Base-by-base conservation (phyloP, 30 jellyfish, hydroid and myxozoan species). In the Mastigias papua region DNA sequence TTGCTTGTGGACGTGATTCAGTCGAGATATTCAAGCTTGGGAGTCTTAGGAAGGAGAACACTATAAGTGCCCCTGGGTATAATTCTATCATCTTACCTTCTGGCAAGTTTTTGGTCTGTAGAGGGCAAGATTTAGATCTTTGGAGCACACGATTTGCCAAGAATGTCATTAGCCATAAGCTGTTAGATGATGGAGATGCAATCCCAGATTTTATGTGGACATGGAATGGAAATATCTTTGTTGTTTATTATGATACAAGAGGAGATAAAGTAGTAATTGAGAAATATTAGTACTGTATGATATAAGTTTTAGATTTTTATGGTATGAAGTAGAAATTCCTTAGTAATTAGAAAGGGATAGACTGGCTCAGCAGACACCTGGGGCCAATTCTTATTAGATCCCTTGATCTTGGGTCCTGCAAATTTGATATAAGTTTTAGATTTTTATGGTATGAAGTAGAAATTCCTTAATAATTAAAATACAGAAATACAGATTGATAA, bases 11-110 rank as follows among this genome's bases (percentile, higher is more conserved):
- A 11, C 64, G 73, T 37, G 91, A 76, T 46, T 49, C 81, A 28
- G 61, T 77, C 49, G 86, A 87, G 0, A 34, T 87, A 19, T 50
- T 64, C 25, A 87, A 77, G 57, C 96, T 87, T 87, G 96, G 96
- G 27, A 87, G 91, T 68, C 65, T 87, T 32, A 76, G 89, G 34
- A 61, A 62, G 68, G 96, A 87, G 31, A 68, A 73, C 46, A 46
- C 74, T 13, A 51, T 84, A 11, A 62, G 73, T 60, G 64, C 67
- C 7, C 62, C 88, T 34, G 94, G 84, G 20, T 35, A 73, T 37
- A 79, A 73, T 49, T 70, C 89, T 11, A 50, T 73, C 1, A 81
- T 86, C 34, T 35, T 77, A 27, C 82, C 94, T 11, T 73, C 94
- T 13, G 73, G 62, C 26, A 86, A 86, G 84, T 86, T 60, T 74